phyloP scores from a whole-genome alignment of 2,888 invertebrate genomes.

The Rhimphoctona megacephalus region DNA sequence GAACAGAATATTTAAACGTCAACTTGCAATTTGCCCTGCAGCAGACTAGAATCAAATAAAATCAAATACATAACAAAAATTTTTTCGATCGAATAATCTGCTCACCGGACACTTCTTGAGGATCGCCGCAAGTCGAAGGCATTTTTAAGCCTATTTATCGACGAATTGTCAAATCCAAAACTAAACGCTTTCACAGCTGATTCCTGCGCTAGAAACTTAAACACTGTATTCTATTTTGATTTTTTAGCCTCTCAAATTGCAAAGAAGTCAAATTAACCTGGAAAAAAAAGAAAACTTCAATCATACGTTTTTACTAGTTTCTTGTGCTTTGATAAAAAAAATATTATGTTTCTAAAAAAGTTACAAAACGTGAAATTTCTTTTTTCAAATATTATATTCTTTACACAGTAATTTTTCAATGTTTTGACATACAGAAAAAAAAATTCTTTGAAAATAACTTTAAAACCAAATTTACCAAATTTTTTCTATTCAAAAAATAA shows the following conservation, averaged over 20 bases:
- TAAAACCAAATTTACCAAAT: neutral
- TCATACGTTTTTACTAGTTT: neutral
- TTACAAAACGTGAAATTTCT: neutral
- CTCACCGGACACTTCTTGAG: constrained; percentile 78
- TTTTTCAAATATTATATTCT: neutral
- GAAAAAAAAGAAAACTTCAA: constrained; percentile 3
- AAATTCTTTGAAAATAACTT: neutral
- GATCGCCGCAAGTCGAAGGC: constrained; percentile 81
- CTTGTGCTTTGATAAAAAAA: neutral
- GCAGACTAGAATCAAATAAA: neutral
- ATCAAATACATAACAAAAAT: neutral
- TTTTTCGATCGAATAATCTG: neutral
- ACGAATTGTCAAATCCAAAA: neutral
- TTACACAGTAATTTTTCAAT: neutral
- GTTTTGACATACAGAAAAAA: neutral
- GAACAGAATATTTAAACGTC: neutral
- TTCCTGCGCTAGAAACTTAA: constrained; percentile 9
- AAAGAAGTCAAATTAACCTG: constrained; percentile 19
- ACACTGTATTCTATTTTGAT: constrained; percentile 21
- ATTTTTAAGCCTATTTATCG: constrained; percentile 71
- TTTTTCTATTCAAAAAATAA: neutral
- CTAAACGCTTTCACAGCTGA: neutral
- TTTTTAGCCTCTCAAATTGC: constrained; percentile 29
- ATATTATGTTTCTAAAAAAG: neutral
- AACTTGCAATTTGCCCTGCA: neutral